Base-by-base conservation (phyloP, 1,140 invertebrate species). In the Hyles euphorbiae region DNA sequence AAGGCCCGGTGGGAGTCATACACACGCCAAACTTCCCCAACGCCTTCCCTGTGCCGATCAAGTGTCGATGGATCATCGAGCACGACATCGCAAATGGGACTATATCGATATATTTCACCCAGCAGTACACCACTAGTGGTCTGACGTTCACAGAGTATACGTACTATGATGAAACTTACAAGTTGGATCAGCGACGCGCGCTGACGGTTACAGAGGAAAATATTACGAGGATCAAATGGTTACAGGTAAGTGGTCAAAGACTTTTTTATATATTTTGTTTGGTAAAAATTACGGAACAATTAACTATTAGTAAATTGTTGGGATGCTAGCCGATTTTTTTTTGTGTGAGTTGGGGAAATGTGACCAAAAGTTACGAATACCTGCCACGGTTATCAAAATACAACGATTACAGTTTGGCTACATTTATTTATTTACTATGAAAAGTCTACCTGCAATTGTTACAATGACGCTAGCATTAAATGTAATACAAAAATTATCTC, bases 21-120 rank as follows among this genome's bases (percentile, higher is more conserved):
- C 91, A 93, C 40, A 97, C 95, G 2, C 96, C 96, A 0, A 93
- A 94, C 72, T 98, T 97, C 70, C 97, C 96, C 0, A 87, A 91
- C 34, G 89, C 92, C 2, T 97, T 96, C 79, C 81, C 90, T 5
- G 93, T 96, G 11, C 96, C 96, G 3, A 94, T 97, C 51, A 92
- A 92, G 59, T 97, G 96, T 78, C 91, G 93, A 57, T 98, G 96
- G 96, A 90, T 97, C 8, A 96, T 98, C 71, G 93, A 96, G 68
- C 93, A 95, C 5, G 92, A 92, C 40, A 92, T 93, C 2, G 65
- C 71, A 56, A 88, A 92, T 60, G 84, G 91, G 33, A 93, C 94
- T 3, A 96, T 97, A 68, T 92, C 95, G 44, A 90, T 98, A 33
- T 97, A 98, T 78, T 91, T 98, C 62, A 97, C 95, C 0, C 96